Conservation (phyloP, 2,797 vertebrate genomes). For the Telmatherina bonti region DNA sequence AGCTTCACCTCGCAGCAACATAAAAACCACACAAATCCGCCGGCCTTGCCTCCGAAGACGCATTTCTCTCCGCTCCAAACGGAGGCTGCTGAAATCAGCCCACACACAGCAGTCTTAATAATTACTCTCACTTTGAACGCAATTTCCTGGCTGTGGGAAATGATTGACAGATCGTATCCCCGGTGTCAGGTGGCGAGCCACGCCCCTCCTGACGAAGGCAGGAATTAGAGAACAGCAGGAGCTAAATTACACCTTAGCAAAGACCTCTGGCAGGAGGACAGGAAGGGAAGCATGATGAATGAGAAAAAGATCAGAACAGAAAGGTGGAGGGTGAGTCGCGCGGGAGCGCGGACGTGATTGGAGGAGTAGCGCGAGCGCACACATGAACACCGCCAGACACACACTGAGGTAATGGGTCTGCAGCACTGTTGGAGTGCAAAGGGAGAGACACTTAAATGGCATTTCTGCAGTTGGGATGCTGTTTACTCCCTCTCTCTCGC, state of each 20-base stretch:
- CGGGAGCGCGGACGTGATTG: constrained; percentile 75
- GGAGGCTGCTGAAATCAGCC: constrained; percentile 73
- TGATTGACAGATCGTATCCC: constrained; percentile 83
- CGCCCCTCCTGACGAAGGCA: constrained; percentile 77
- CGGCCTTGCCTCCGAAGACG: constrained; percentile 51
- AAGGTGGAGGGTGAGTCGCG: constrained; percentile 71
- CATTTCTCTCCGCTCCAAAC: constrained; percentile 56
- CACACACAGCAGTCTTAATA: constrained; percentile 79
- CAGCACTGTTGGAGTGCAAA: constrained; percentile 72
- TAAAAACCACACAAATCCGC: constrained; percentile 55
- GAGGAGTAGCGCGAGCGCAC: constrained; percentile 63
- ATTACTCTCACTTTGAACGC: constrained; percentile 78
- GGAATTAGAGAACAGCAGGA: constrained; percentile 82
- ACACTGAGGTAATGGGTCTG: constrained; percentile 72
- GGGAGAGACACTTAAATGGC: constrained; percentile 80
- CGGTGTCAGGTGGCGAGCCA: constrained; percentile 78
- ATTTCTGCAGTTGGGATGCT: constrained; percentile 74
- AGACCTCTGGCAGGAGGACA: constrained; percentile 80
- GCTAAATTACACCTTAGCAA: constrained; percentile 82
- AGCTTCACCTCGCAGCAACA: constrained; percentile 46
- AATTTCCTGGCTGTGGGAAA: constrained; percentile 76
- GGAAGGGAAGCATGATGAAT: constrained; percentile 79
- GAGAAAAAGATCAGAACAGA: constrained; percentile 73
- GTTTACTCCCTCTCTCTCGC: constrained; percentile 59
- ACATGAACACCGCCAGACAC: constrained; percentile 19